Evolutionary conservation across 2,797 vertebrate genomes (phyloP).

Genomic region (Trachops cirrhosus): DNA sequence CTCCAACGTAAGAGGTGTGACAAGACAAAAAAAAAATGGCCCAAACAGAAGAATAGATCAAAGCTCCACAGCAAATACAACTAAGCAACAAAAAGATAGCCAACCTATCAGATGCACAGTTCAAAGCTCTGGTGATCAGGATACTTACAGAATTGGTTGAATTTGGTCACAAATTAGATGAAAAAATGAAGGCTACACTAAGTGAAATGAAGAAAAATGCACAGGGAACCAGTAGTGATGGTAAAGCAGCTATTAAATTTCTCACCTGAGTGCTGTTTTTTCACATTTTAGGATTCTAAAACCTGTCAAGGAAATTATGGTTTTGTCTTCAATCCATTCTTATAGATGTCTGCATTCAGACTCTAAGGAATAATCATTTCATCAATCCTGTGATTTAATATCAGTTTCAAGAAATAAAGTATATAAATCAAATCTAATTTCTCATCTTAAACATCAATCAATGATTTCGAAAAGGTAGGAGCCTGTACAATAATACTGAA

Average conservation of each 20-base stretch:
- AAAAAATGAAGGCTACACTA: no score
- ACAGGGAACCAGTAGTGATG: no score
- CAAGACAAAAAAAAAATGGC: no score
- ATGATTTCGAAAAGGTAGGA: neutral
- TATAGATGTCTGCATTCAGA: slow-evolving; percentile 18
- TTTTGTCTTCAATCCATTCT: slow-evolving; percentile 2
- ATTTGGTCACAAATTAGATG: no score
- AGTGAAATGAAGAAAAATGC: no score
- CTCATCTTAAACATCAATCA: slow-evolving; percentile 55
- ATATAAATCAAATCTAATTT: slow-evolving; percentile 61
- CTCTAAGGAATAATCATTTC: slow-evolving; percentile 52
- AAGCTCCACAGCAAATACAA: no score
- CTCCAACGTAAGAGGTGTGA: no score
- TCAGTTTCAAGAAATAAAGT: slow-evolving; percentile 47
- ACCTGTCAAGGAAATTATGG: slow-evolving; percentile 19
- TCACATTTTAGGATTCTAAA: slow-evolving; percentile 12
- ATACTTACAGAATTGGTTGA: no score
- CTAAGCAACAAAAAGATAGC: no score
- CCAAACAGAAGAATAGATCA: no score
- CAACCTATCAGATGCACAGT: no score
- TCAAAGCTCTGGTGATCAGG: no score
- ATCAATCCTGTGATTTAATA: slow-evolving; percentile 45
- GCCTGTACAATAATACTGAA: neutral
- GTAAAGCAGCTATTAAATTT: neutral
- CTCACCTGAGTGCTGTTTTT: neutral